A percentile compares a stretch with the other conserved stretches of the same genome.
Conservation (phyloP, 2,113 vertebrate genomes). For the Cyphomyrus plagiostoma region DNA sequence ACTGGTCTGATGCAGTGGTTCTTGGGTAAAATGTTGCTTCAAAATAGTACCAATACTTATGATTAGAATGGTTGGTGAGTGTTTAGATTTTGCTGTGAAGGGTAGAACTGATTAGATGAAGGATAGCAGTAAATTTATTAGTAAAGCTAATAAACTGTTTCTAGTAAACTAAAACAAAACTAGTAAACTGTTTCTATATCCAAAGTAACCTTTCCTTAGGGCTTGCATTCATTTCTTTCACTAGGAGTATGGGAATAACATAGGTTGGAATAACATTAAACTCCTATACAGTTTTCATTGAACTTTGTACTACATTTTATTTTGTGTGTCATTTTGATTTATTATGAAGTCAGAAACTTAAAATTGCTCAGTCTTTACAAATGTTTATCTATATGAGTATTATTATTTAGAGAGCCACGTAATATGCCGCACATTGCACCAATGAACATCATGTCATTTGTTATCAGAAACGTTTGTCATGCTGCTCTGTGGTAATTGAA, state of each 20-base stretch:
- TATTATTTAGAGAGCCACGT: background rate
- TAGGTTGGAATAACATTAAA: background rate
- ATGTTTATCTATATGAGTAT: background rate
- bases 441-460: background rate
- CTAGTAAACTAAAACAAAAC: too few relatives aligned
- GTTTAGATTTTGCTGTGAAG: background rate
- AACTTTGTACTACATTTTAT: background rate
- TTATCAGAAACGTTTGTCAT: constrained; percentile 3
- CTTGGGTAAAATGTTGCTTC: background rate
- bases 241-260: background rate
- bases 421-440: background rate
- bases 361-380: background rate
- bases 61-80: background rate
- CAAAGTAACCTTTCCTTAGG: background rate
- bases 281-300: background rate
- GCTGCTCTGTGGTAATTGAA: background rate
- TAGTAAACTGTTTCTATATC: background rate
- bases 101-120: background rate
- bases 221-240: background rate
- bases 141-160: background rate
- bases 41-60: background rate
- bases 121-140: background rate
- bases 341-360: background rate
- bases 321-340: background rate
- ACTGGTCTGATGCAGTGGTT: background rate